Base-by-base conservation (phyloP, 2,888 invertebrate species). In the Troides oblongomaculatus region DNA sequence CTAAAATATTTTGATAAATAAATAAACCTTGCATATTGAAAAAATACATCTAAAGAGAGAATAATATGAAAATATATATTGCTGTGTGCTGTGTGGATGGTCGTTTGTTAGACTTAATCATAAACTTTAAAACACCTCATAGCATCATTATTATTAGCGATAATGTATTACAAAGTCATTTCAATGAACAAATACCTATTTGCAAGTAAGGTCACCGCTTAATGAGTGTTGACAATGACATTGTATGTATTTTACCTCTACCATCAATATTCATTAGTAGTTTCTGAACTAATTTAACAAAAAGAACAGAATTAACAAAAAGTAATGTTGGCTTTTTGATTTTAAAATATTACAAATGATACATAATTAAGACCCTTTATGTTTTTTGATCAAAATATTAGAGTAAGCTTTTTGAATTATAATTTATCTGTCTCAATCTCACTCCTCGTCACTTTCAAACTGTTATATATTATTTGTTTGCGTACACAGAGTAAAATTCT, bases 141-240 rank as follows among this genome's bases (percentile, higher is more conserved):
- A 53, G 18, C 18, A n/a, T 18, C 5, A 8, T 53, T 53, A 53
- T 53, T 53, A 6, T n/a, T 6, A 53, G 18, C 18, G 6, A n/a
- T 50, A 50, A 50, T 53, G 53, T 53, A 53, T 53, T n/a, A 7
- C 18, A 53, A 53, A 53, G 18, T 53, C 53, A 53, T 53, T 53
- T 53, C 6, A 53, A 53, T 53, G 18, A 53, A 53, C 18, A 53
- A 7, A n/a, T 53, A 53, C 18, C 53, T 53, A 53, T 53, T 53
- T 53, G n/a, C 43, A 62, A 57, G 30, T 58, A 67, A 67, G 62
- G 67, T 67, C 62, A 62, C 21, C 67, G 18, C 25, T 36, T 39
- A 58, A 67, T 62, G 67, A 67, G 23, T 58, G 58, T 46, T 62
- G 67, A 67, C 67, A 65, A 58, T 69, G 50, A 69, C 62, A 58